These are phyloP conservation scores for Tribolium madens DNA, from an alignment of 1,140 invertebrate genomes.

Conservation along the genomic window DNA sequence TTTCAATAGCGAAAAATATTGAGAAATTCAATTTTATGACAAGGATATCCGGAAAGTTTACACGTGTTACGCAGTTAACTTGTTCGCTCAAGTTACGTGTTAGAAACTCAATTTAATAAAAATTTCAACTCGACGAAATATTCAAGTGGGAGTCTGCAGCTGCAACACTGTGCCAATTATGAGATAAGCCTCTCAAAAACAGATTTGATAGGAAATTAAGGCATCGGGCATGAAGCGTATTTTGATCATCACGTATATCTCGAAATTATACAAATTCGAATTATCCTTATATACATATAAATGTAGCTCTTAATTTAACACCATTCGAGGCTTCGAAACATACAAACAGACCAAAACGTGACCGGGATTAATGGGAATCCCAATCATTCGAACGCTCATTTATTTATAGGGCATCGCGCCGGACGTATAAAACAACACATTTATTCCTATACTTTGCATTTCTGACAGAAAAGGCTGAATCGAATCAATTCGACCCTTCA, in stretches of 20 bases:
- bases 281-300: conserved; percentile 41
- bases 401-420: conserved; percentile 37
- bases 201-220: background rate
- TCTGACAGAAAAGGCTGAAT: too few relatives aligned
- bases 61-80: conserved; percentile 33
- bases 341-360: conserved; percentile 46
- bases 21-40: conserved; percentile 36
- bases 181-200: background rate
- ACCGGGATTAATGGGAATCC: conserved; percentile 42
- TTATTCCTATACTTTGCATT: conserved; percentile 13
- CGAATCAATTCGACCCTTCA: conserved; percentile 4
- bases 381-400: conserved; percentile 43
- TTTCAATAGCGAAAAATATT: conserved; percentile 26
- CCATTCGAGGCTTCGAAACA: conserved; percentile 41
- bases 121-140: conserved; percentile 31
- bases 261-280: conserved; percentile 45
- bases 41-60: conserved; percentile 19
- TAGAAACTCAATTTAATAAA: conserved; percentile 34
- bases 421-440: conserved; percentile 21
- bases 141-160: background rate
- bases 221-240: background rate
- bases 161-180: background rate
- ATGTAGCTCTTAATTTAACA: conserved; percentile 45
- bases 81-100: conserved; percentile 31
- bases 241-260: conserved; percentile 40